Conservation (phyloP, 2,113 vertebrate genomes). For the Sorex fumeus region DNA sequence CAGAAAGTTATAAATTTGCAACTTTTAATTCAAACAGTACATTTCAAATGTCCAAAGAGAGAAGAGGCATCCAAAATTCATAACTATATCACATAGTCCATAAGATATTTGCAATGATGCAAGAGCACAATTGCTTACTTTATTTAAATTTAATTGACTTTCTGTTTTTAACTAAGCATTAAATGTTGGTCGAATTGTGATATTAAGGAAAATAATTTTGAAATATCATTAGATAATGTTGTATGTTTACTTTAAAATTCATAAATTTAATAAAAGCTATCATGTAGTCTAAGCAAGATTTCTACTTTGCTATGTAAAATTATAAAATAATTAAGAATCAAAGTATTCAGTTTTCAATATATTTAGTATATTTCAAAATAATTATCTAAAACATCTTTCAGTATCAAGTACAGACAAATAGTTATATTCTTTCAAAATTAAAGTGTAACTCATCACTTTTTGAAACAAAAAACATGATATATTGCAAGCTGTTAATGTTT, state of each 20-base stretch:
- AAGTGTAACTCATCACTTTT: not conserved
- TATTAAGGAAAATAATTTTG: conserved; percentile 83
- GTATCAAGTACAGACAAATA: not conserved
- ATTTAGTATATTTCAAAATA: conserved; percentile 15
- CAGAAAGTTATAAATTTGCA: conserved; percentile 60
- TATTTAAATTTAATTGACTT: conserved; percentile 85
- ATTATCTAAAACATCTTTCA: not conserved
- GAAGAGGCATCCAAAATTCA: conserved; percentile 79
- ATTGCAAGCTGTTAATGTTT: conserved; percentile 16
- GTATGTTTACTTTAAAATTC: conserved; percentile 63
- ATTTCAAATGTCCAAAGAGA: conserved; percentile 81
- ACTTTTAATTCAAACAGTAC: conserved; percentile 71
- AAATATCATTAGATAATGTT: conserved; percentile 77
- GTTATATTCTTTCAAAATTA: conserved; percentile 1
- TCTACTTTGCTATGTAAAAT: not conserved
- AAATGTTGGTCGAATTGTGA: conserved; percentile 79
- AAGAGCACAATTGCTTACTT: conserved; percentile 80
- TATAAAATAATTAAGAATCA: too few relatives aligned
- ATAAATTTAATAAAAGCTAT: not conserved
- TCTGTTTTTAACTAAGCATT: conserved; percentile 86
- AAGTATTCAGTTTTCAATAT: not conserved
- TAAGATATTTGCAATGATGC: conserved; percentile 73
- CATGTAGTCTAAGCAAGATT: not conserved
- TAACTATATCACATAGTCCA: conserved; percentile 76
- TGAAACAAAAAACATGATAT: not conserved